Evolutionary conservation across 2,797 vertebrate genomes (phyloP).

Genomic region (Paguma larvata): DNA sequence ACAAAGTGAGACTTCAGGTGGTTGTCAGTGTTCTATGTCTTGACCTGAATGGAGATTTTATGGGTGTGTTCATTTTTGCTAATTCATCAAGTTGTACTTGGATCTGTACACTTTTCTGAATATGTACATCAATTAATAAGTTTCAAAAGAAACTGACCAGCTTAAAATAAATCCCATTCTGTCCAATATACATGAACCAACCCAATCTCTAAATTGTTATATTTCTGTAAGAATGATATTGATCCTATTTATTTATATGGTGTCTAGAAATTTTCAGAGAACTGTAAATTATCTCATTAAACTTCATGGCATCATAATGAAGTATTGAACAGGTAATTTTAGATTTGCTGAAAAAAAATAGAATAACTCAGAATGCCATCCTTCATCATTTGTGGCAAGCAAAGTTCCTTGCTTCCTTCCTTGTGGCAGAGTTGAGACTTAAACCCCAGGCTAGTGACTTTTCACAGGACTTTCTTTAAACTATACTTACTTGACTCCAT

Average conservation of each 20-base stretch:
- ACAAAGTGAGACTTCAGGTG: neutral
- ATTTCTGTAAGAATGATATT: neutral
- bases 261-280: neutral
- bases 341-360: neutral
- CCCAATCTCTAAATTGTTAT: neutral
- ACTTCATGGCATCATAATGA: neutral
- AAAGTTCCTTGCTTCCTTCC: neutral
- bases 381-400: neutral
- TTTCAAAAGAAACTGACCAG: neutral
- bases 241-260: neutral
- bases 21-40: neutral
- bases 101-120: neutral
- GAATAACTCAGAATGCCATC: neutral
- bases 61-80: neutral
- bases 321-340: neutral
- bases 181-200: neutral
- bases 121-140: neutral
- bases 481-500: neutral
- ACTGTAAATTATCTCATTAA: neutral
- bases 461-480: neutral
- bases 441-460: neutral
- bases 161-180: neutral
- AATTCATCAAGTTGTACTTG: neutral
- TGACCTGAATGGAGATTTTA: neutral
- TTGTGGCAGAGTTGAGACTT: neutral